Percentiles rank a stretch among this genome's conserved stretches.
Evolutionary conservation across 2,888 invertebrate species (phyloP).

Genomic region (Lysandra bellargus): DNA sequence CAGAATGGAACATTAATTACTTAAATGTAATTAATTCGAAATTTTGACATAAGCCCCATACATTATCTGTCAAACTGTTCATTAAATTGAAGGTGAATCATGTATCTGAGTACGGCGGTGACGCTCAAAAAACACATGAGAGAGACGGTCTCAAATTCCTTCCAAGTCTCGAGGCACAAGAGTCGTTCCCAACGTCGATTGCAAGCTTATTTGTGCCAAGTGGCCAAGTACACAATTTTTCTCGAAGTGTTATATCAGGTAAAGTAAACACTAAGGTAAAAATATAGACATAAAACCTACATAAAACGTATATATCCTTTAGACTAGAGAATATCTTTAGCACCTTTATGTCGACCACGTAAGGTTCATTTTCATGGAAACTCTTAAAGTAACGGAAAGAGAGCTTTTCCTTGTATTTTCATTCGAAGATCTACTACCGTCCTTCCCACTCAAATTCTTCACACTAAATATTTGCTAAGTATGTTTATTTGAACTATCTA

Average conservation of each 20-base stretch:
- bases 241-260: not conserved
- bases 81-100: no score
- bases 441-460: constrained; percentile 2
- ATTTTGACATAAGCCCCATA: no score
- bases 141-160: no score
- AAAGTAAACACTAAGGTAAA: not conserved
- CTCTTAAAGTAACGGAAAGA: not conserved
- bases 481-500: constrained; percentile 12
- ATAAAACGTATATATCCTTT: not conserved
- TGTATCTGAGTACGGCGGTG: no score
- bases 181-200: no score
- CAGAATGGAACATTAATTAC: no score
- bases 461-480: constrained; percentile 13
- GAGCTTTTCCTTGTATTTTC: not conserved
- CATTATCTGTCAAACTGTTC: no score
- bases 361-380: not conserved
- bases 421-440: not conserved
- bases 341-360: not conserved
- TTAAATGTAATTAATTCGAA: no score
- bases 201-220: not conserved
- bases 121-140: no score
- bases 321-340: not conserved
- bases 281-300: not conserved
- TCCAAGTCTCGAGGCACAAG: no score
- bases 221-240: not conserved